phyloP scores from a whole-genome alignment of 2,797 vertebrate species.

The Oreochromis grahami region DNA sequence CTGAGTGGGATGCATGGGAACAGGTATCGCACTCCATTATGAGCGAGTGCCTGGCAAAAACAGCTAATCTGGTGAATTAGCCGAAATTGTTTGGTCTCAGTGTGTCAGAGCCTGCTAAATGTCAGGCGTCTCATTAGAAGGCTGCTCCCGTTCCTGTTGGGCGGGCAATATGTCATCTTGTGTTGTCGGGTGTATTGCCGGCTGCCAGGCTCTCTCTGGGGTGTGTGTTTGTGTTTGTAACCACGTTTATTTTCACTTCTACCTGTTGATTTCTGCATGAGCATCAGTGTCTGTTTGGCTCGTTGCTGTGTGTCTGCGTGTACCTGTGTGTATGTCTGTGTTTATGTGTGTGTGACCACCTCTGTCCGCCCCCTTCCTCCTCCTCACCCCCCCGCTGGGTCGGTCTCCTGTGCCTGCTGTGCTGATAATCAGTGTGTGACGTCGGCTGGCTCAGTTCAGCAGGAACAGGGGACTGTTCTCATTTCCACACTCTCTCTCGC shows the following conservation, averaged over 20 bases:
- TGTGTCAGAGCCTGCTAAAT: constrained; percentile 52
- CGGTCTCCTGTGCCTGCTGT: constrained; percentile 95
- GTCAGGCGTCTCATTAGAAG: constrained; percentile 65
- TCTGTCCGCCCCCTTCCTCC: neutral
- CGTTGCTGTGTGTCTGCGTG: neutral
- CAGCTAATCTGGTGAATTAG: constrained; percentile 37
- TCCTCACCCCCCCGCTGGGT: constrained; percentile 57
- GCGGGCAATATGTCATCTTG: constrained; percentile 23
- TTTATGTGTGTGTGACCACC: neutral
- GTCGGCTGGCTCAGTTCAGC: constrained; percentile 90
- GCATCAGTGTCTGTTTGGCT: constrained; percentile 20
- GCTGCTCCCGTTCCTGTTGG: constrained; percentile 24
- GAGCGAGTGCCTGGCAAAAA: neutral
- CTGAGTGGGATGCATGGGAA: neutral
- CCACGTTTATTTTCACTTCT: constrained; percentile 2
- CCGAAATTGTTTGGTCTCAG: constrained; percentile 5
- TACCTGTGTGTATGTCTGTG: too few species aligned
- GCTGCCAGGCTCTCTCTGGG: neutral
- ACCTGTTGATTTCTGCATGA: constrained; percentile 38
- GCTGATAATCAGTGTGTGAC: constrained; percentile 93
- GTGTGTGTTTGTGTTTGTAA: neutral
- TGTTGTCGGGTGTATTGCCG: constrained; percentile 21
- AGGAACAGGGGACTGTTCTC: constrained; percentile 84
- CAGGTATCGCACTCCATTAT: constrained; percentile 8
- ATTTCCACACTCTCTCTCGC: constrained; percentile 27